These are phyloP conservation scores for Scelioninae gen. 2 DNA, from an alignment of 2,888 invertebrate species.

Conservation along the genomic window DNA sequence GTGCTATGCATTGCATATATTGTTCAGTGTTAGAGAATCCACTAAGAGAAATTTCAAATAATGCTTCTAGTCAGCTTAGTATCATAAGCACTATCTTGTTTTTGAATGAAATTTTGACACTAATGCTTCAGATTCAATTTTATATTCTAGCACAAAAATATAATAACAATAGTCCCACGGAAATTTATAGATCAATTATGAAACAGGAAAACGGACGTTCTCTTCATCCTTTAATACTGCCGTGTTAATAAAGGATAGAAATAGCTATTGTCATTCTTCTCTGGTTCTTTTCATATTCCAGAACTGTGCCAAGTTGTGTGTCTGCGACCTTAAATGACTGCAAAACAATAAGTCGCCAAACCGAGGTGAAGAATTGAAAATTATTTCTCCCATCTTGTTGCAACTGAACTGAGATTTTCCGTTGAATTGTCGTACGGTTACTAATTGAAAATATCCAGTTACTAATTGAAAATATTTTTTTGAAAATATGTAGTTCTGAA, in stretches of 20 bases:
- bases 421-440: too few species aligned
- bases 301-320: slow-evolving; percentile 54
- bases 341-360: slow-evolving; percentile 47
- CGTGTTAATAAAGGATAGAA: slow-evolving; percentile 44
- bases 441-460: too few species aligned
- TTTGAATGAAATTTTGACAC: slow-evolving; percentile 10
- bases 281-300: slow-evolving; percentile 52
- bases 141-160: slow-evolving; percentile 21
- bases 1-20: slow-evolving; percentile 39
- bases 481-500: too few species aligned
- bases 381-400: slow-evolving; percentile 40
- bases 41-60: slow-evolving; percentile 40
- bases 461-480: too few species aligned
- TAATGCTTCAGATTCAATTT: slow-evolving; percentile 20
- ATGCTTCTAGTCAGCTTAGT: slow-evolving; percentile 16
- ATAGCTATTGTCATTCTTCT: slow-evolving; percentile 27
- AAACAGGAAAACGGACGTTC: slow-evolving; percentile 16
- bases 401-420: slow-evolving; percentile 22
- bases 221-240: slow-evolving; percentile 33
- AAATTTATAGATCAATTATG: slow-evolving; percentile 38
- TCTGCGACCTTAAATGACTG: slow-evolving; percentile 47
- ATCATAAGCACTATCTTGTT: slow-evolving; percentile 16
- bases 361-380: slow-evolving; percentile 51
- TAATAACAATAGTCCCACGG: slow-evolving; percentile 14
- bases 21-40: slow-evolving; percentile 31